Evolutionary conservation across 2,113 vertebrate genomes (phyloP).

Genomic region (Larimichthys polyactis): DNA sequence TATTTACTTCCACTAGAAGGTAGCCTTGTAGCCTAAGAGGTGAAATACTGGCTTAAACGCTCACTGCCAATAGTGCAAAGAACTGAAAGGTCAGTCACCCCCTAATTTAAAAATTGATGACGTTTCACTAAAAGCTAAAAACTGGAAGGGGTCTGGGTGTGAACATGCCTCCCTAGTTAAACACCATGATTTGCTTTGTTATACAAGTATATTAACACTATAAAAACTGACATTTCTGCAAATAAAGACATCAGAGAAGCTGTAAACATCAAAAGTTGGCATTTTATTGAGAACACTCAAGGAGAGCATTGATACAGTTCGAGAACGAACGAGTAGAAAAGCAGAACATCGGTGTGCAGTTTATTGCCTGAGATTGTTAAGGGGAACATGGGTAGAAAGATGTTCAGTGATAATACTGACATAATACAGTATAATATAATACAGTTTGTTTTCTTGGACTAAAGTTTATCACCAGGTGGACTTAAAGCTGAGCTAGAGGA

Average conservation of each 20-base stretch:
- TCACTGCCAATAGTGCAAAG: too few relatives aligned
- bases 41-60: too few relatives aligned
- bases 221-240: neutral
- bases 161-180: too few relatives aligned
- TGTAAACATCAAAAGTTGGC: constrained; percentile 20
- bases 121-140: too few relatives aligned
- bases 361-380: neutral
- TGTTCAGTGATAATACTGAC: neutral
- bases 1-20: too few relatives aligned
- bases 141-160: too few relatives aligned
- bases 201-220: too few relatives aligned
- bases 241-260: neutral
- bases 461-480: constrained; percentile 15
- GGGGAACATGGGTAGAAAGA: neutral
- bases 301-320: neutral
- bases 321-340: neutral
- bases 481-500: neutral
- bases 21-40: too few relatives aligned
- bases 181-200: too few relatives aligned
- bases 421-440: too few relatives aligned
- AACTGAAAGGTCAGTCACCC: too few relatives aligned
- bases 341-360: neutral
- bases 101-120: too few relatives aligned
- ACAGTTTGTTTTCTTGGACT: constrained; percentile 2
- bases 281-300: constrained; percentile 28